Base-by-base conservation (phyloP, 2,888 invertebrate species). In the Amaurobius ferox region DNA sequence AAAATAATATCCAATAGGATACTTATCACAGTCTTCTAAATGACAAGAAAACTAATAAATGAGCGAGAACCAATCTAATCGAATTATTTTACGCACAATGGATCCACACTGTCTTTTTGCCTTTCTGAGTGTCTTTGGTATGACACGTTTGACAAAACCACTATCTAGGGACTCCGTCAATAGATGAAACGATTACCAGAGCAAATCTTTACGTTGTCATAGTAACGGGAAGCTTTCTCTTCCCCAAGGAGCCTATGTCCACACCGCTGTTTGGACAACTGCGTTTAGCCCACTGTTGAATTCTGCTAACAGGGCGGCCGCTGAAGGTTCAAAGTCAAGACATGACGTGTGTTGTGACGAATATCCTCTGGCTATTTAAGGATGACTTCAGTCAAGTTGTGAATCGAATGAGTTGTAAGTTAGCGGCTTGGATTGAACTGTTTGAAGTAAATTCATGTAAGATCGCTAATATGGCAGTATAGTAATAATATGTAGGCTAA, bases 251-350 rank as follows among this genome's bases (percentile, higher is more conserved):
- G 67, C 30, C 48, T 64, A 26, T 76, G 83, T 72, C 71, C 71
- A 72, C 77, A 83, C 29, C 71, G 71, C 72, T 85, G 77, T 85
- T 85, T 85, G 83, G 68, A 64, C 68, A 77, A 66, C 77, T 72
- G 55, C 55, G 55, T 55, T 55, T 55, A 19, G 55, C 23, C 55
- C 23, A 55, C 55, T 55, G 55, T 55, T 55, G 55, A 55, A 55
- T 55, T 55, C 23, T 23, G 55, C 55, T 55, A 55, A 55, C 55
- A 23, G 55, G 55, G 23, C 55, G 23, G 55, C 19, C 55, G 7
- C 55, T 55, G 23, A 23, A 55, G 55, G 23, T 55, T 55, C 55
- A 55, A 23, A 55, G 55, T 55, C 55, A 55, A 55, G 55, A 55
- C 44, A 44, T 16, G 55, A 23, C 23, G 55, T 16, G 23, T 23